phyloP scores from a whole-genome alignment of 2,888 invertebrate genomes.

The Epirrhoe tristata region DNA sequence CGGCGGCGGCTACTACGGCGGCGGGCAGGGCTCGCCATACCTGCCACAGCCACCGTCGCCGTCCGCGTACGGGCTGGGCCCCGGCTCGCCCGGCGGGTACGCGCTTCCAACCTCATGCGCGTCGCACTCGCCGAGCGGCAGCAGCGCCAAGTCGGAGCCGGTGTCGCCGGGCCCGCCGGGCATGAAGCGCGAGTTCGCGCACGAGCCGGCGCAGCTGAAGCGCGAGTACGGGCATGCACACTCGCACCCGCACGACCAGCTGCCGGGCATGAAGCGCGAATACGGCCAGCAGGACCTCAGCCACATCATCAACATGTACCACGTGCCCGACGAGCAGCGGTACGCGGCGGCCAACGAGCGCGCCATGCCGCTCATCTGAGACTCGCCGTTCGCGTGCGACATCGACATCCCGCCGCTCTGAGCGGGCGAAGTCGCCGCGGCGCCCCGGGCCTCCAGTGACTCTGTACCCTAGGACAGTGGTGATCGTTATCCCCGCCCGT shows the following conservation, averaged over 20 bases:
- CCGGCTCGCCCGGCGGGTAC: conserved; percentile 87
- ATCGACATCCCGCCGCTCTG: conserved; percentile 87
- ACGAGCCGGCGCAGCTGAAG: conserved; percentile 84
- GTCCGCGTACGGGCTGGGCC: conserved; percentile 87
- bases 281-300: conserved; percentile 87
- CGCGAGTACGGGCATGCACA: conserved; percentile 83
- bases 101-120: conserved; percentile 89
- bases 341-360: conserved; percentile 86
- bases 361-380: conserved; percentile 87
- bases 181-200: conserved; percentile 83
- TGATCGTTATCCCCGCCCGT: conserved; percentile 76
- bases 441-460: conserved; percentile 71
- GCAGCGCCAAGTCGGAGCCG: conserved; percentile 95
- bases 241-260: conserved; percentile 76
- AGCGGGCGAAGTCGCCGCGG: conserved; percentile 80
- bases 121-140: conserved; percentile 94
- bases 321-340: conserved; percentile 87
- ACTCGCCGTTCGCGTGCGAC: conserved; percentile 88
- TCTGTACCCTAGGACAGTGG: conserved; percentile 76
- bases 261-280: conserved; percentile 88
- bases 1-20: conserved; percentile 91
- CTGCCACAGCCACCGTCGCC: conserved; percentile 89
- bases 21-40: conserved; percentile 91
- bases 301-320: conserved; percentile 89
- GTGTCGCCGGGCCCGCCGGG: conserved; percentile 91